Percentiles rank a stretch among this genome's conserved stretches.
These are phyloP conservation scores for Oryctes rhinoceros DNA, from an alignment of 1,140 invertebrate species.

Conservation along the genomic window DNA sequence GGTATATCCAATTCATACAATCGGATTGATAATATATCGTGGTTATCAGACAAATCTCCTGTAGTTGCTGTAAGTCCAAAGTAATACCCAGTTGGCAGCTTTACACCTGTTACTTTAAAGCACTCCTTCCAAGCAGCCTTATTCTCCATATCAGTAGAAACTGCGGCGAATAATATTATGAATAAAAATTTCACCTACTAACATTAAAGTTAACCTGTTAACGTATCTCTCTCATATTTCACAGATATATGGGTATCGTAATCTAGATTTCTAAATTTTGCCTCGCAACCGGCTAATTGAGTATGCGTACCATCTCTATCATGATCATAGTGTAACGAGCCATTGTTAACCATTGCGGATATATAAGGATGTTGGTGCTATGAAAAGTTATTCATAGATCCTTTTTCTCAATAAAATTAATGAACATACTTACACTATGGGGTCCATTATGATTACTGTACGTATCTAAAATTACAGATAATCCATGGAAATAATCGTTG, in stretches of 20 bases:
- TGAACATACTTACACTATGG: slow-evolving; percentile 80
- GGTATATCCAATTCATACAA: slow-evolving; percentile 87
- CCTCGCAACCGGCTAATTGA: slow-evolving; percentile 92
- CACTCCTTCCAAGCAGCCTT: slow-evolving; percentile 95
- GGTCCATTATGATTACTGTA: slow-evolving; percentile 99
- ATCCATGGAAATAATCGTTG: slow-evolving; percentile 90
- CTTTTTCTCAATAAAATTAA: background rate
- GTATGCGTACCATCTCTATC: slow-evolving; percentile 98
- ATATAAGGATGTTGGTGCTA: slow-evolving; percentile 98
- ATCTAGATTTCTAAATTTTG: slow-evolving; percentile 92
- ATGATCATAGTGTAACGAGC: slow-evolving; percentile 94
- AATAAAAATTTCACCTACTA: background rate
- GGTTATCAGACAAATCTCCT: slow-evolving; percentile 96
- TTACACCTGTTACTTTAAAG: slow-evolving; percentile 87
- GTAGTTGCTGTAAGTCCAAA: slow-evolving; percentile 96
- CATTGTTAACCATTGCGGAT: slow-evolving; percentile 98
- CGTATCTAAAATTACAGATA: slow-evolving; percentile 96
- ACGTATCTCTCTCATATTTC: slow-evolving; percentile 87
- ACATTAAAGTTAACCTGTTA: slow-evolving; percentile 72
- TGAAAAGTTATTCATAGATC: slow-evolving; percentile 43
- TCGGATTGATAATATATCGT: slow-evolving; percentile 93
- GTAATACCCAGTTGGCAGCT: slow-evolving; percentile 94
- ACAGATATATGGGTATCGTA: slow-evolving; percentile 92
- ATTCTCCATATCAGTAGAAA: slow-evolving; percentile 90
- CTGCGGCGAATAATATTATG: slow-evolving; percentile 62